These are phyloP conservation scores for Erebia epiphron DNA, from an alignment of 2,888 invertebrate genomes.

Conservation along the genomic window DNA sequence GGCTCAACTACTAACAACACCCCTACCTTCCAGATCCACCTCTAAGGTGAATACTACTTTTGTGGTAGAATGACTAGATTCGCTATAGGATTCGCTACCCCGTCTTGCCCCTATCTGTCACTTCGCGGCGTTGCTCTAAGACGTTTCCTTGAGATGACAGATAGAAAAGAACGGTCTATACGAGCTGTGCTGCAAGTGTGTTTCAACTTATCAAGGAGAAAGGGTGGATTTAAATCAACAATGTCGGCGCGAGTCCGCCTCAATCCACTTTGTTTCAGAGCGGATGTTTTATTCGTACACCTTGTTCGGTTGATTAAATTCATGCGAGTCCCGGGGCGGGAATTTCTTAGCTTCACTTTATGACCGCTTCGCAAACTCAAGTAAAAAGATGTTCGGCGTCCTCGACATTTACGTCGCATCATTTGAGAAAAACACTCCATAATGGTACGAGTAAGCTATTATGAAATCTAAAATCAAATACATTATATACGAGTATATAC, in stretches of 20 bases:
- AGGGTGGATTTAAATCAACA: slow-evolving; percentile 25
- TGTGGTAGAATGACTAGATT: too few species aligned
- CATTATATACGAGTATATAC: too few species aligned
- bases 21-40: too few species aligned
- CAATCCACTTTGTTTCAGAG: slow-evolving; percentile 42
- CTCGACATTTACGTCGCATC: neutral
- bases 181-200: too few species aligned
- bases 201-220: neutral
- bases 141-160: too few species aligned
- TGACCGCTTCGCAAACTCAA: slow-evolving; percentile 19
- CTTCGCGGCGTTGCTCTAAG: too few species aligned
- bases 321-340: slow-evolving; percentile 41
- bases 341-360: slow-evolving; percentile 33
- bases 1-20: too few species aligned
- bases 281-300: slow-evolving; percentile 45
- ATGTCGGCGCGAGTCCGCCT: slow-evolving; percentile 36
- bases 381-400: neutral
- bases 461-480: too few species aligned
- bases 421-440: neutral
- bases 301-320: slow-evolving; percentile 46
- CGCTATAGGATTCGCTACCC: too few species aligned
- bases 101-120: too few species aligned
- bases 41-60: too few species aligned
- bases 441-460: neutral
- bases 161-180: too few species aligned